Percentiles rank a stretch among this genome's conserved stretches.
Evolutionary conservation across 2,888 invertebrate genomes (phyloP).

Genomic region (Rhagonycha fulva): DNA sequence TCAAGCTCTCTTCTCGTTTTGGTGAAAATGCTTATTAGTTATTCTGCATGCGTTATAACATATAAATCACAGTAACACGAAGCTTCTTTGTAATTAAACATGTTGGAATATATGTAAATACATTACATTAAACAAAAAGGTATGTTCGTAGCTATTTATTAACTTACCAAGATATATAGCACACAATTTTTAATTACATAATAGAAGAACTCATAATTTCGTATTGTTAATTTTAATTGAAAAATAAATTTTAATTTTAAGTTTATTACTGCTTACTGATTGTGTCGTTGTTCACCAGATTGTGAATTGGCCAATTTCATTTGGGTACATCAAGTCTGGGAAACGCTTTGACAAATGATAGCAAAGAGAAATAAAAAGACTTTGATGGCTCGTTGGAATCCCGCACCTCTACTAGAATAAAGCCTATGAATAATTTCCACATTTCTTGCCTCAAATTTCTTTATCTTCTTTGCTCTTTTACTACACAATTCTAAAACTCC

Average conservation of each 20-base stretch:
- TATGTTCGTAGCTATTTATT: neutral
- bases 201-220: neutral
- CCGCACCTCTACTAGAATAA: constrained; percentile 49
- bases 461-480: constrained; percentile 48
- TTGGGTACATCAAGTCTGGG: constrained; percentile 36
- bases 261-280: constrained; percentile 24
- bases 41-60: constrained; percentile 53
- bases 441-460: constrained; percentile 54
- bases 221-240: constrained; percentile 1
- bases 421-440: constrained; percentile 55
- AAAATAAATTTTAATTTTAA: constrained; percentile 21
- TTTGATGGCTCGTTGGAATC: constrained; percentile 48
- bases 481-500: constrained; percentile 45
- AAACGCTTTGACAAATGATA: constrained; percentile 53
- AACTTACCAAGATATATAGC: constrained; percentile 4
- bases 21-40: constrained; percentile 53
- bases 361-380: constrained; percentile 49
- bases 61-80: constrained; percentile 47
- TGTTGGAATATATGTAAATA: constrained; percentile 10
- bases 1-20: constrained; percentile 47
- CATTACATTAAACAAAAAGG: constrained; percentile 8
- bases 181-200: neutral
- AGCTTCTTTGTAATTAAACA: constrained; percentile 28
- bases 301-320: constrained; percentile 27
- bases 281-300: constrained; percentile 27